Conservation (phyloP, 2,797 vertebrate genomes). For the Alosa sapidissima region DNA sequence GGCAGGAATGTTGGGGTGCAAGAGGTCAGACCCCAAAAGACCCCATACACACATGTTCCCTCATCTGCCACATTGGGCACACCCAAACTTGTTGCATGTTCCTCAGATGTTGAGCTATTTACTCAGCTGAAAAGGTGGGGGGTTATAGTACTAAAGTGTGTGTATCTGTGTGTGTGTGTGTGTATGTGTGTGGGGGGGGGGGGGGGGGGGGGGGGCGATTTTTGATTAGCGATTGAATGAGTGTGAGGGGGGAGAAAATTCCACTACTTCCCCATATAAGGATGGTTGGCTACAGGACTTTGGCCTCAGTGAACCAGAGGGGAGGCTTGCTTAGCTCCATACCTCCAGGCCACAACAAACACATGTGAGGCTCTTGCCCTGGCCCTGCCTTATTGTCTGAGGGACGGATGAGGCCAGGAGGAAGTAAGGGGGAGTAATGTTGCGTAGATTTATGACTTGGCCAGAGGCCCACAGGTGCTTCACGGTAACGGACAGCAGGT, state of each 20-base stretch:
- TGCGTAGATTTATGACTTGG: conserved; percentile 66
- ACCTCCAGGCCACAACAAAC: conserved; percentile 48
- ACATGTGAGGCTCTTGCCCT: conserved; percentile 47
- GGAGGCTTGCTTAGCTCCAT: conserved; percentile 37
- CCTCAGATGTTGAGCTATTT: conserved; percentile 58
- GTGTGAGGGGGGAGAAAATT: not conserved
- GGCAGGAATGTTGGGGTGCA: conserved; percentile 39
- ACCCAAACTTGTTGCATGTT: conserved; percentile 45
- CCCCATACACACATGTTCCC: conserved; percentile 29
- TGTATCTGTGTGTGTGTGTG: not conserved
- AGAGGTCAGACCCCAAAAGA: conserved; percentile 47
- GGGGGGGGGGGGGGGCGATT: not conserved
- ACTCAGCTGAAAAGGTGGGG: conserved; percentile 64
- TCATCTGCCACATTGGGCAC: conserved; percentile 48
- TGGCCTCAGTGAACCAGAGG: conserved; percentile 2
- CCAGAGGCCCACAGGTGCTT: conserved; percentile 69
- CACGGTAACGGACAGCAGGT: conserved; percentile 39
- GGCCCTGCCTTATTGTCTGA: not conserved
- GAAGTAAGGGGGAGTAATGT: conserved; percentile 33
- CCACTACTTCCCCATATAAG: conserved; percentile 4
- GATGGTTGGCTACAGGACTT: not conserved
- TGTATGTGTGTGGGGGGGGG: conserved; percentile 24
- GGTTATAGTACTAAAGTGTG: not conserved
- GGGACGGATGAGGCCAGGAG: not conserved
- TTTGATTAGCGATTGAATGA: not conserved